Conservation (phyloP, 2,797 vertebrate species). For the Hafferia zeledoni region DNA sequence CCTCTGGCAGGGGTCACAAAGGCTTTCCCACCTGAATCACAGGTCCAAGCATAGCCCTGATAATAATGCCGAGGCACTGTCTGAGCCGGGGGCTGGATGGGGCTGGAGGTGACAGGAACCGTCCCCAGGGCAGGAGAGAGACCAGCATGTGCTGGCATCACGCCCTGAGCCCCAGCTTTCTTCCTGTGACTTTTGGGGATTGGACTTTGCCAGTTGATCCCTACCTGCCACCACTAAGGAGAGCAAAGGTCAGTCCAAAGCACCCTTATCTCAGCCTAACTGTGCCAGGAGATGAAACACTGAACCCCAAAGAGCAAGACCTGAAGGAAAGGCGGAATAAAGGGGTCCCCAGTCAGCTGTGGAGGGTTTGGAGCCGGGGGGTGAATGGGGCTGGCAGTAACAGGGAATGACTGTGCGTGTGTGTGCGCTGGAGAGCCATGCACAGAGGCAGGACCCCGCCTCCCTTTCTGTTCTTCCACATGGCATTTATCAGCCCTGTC, state of each 20-base stretch:
- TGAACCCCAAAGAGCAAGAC: background rate
- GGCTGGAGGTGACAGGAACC: too few relatives aligned
- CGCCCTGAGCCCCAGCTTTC: background rate
- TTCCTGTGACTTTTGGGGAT: fast-evolving
- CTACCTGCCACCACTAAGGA: background rate
- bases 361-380: fast-evolving
- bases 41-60: background rate
- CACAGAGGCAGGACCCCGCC: background rate
- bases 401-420: background rate
- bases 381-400: background rate
- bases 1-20: background rate
- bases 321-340: background rate
- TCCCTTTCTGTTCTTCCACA: background rate
- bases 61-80: fast-evolving
- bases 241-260: background rate
- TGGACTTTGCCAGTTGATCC: background rate
- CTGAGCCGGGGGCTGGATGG: background rate
- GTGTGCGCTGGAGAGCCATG: fast-evolving
- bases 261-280: background rate
- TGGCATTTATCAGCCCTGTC: slow-evolving; percentile 1
- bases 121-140: background rate
- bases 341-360: background rate
- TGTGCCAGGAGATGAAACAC: fast-evolving
- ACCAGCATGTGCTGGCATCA: fast-evolving
- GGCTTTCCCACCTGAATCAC: background rate